Evolutionary conservation across 2,888 invertebrate genomes (phyloP).

Genomic region (Cheilosia pagana): DNA sequence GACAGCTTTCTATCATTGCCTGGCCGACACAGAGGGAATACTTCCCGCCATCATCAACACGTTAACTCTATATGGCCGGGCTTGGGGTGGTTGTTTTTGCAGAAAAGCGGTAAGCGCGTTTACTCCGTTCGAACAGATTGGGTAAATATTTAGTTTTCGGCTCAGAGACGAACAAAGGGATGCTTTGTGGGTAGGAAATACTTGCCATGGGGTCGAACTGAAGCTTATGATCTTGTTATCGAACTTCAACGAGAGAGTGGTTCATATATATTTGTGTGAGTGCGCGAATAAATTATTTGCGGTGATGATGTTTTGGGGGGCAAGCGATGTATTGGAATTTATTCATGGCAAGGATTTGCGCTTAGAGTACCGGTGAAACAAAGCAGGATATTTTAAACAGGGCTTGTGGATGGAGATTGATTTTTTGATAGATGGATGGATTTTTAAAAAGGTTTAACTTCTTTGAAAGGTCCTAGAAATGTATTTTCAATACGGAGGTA

Average conservation of each 20-base stretch:
- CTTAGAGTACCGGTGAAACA: too few species aligned
- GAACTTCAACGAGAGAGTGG: not conserved
- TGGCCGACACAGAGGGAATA: not conserved
- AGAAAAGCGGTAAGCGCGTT: conserved; percentile 11
- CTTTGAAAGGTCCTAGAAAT: too few species aligned
- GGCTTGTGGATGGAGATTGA: too few species aligned
- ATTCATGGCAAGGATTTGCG: not conserved
- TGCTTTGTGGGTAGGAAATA: not conserved
- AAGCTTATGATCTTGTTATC: conserved; percentile 25
- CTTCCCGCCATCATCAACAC: not conserved
- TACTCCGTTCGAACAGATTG: conserved; percentile 19
- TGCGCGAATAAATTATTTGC: not conserved
- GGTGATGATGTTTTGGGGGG: not conserved
- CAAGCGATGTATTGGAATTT: not conserved
- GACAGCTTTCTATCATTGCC: conserved; percentile 26
- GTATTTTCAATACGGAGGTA: too few species aligned
- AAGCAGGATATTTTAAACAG: too few species aligned
- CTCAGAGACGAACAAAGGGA: not conserved
- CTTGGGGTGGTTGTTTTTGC: conserved; percentile 31
- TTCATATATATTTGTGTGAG: not conserved
- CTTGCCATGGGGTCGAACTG: not conserved
- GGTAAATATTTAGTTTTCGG: conserved; percentile 36
- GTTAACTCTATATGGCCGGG: not conserved
- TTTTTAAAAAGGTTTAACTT: too few species aligned
- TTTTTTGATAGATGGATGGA: too few species aligned